Percentiles rank a stretch among this genome's conserved stretches.
Evolutionary conservation across 2,888 invertebrate genomes (phyloP).

Genomic region (Candidula unifasciata): DNA sequence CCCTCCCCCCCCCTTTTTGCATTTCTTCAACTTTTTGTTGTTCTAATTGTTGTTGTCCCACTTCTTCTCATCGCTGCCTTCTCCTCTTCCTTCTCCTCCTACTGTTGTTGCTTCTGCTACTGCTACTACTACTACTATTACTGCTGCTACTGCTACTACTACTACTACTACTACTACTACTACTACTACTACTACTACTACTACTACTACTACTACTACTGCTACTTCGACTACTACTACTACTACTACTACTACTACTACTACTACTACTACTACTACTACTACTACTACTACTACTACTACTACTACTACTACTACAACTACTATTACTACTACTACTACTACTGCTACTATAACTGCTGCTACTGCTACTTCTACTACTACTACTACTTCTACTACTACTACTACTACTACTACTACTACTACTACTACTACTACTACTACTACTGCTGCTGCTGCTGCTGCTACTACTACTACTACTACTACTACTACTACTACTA

Average conservation of each 20-base stretch:
- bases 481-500: constrained; percentile 30
- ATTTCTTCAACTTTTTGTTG: no score
- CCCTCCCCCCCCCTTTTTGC: no score
- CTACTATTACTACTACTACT: constrained; percentile 39
- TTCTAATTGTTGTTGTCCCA: no score
- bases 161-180: constrained; percentile 40
- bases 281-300: constrained; percentile 20
- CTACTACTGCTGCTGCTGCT: not conserved
- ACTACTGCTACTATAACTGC: constrained; percentile 28
- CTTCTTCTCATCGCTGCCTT: no score
- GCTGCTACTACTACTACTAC: constrained; percentile 30
- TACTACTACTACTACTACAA: constrained; percentile 14
- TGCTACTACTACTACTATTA: not conserved
- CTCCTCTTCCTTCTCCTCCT: not conserved
- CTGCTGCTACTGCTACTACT: not conserved
- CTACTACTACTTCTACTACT: constrained; percentile 4
- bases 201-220: constrained; percentile 44
- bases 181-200: constrained; percentile 43
- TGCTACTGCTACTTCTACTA: constrained; percentile 32
- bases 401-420: constrained; percentile 32
- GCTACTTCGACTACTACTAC: constrained; percentile 34
- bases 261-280: constrained; percentile 35
- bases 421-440: constrained; percentile 33
- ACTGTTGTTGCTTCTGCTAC: not conserved
- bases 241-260: constrained; percentile 30